phyloP scores from a whole-genome alignment of 2,113 vertebrate genomes.

The Chelonoidis abingdonii region DNA sequence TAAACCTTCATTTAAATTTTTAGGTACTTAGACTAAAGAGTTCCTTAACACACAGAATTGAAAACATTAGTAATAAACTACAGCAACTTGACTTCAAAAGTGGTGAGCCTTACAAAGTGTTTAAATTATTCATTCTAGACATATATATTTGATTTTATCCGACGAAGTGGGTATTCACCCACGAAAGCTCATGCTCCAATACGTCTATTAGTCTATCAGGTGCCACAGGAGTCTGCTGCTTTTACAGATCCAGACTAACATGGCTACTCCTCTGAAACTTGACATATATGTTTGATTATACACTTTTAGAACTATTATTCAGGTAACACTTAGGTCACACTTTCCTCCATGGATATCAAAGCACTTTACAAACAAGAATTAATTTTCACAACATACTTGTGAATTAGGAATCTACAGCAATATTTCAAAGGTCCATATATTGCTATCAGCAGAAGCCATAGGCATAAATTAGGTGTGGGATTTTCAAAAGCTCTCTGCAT shows the following conservation, averaged over 20 bases:
- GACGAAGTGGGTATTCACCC: too few species aligned
- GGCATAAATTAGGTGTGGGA: not conserved
- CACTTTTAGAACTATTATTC: not conserved
- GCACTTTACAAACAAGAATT: not conserved
- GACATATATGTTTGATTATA: not conserved
- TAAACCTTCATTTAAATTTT: not conserved
- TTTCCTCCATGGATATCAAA: too few species aligned
- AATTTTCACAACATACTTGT: not conserved
- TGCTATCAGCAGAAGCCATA: not conserved
- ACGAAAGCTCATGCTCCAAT: too few species aligned
- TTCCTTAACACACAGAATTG: not conserved
- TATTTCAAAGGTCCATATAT: not conserved
- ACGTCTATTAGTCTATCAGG: too few species aligned
- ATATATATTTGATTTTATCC: not conserved
- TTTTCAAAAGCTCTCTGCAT: not conserved
- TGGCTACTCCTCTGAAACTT: too few species aligned
- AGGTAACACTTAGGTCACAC: not conserved
- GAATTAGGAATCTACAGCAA: not conserved
- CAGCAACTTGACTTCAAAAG: not conserved
- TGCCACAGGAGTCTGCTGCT: too few species aligned
- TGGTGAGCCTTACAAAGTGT: not conserved
- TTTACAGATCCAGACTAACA: too few species aligned
- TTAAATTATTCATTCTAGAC: not conserved
- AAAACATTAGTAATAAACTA: not conserved
- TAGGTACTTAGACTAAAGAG: not conserved